Evolutionary conservation across 37 sponge, comb jelly and placozoan genomes (phyloP), one percentile per base, ranked within the genome.

Genomic region (Haliclona indistincta): DNA sequence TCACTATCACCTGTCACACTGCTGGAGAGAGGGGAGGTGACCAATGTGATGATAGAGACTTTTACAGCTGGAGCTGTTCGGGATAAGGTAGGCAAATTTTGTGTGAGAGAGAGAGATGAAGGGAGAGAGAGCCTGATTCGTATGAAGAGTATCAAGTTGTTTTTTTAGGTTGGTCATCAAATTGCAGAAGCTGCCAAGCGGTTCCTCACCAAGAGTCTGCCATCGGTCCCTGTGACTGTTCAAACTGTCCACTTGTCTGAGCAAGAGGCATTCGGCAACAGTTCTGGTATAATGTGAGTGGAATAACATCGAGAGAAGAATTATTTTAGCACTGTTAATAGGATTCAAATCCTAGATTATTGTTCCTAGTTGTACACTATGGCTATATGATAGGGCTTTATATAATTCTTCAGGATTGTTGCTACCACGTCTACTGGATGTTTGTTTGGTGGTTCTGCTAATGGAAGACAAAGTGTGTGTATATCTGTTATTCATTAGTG

Each of bases 221-320:
- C 13, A 25, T 56, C n/a, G 5, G 74, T 26, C 20, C 17, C 53
- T 20, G 19, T 30, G 38, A 73, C 43, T 53, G 23, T 38, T 37
- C 1, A 77, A 5, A 4, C 80, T 23, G 44, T 29, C 39, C 49
- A 25, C 64, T 54, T 82, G 3, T 36, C 68, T 37, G 58, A 51
- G 47, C n/a, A 33, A 70, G 33, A 80, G 39, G 85, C 90, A 19
- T 78, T 58, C 51, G 93, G 86, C 0, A 88, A 80, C 69, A 81
- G 93, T 38, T 87, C 85, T 29, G 89, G 93, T 1, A 75, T 93
- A 54, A 88, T 88, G 93, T 93, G 64, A 84, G 90, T 23, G n/a
- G n/a, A n/a, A n/a, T n/a, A n/a, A n/a, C n/a, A n/a, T n/a, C n/a
- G n/a, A n/a, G n/a, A n/a, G n/a, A n/a, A n/a, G n/a, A n/a, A n/a